Evolutionary conservation across 92 coral and sea anemone genomes (phyloP), one percentile per base, ranked within the genome.

Genomic region (Palythoa grandis): DNA sequence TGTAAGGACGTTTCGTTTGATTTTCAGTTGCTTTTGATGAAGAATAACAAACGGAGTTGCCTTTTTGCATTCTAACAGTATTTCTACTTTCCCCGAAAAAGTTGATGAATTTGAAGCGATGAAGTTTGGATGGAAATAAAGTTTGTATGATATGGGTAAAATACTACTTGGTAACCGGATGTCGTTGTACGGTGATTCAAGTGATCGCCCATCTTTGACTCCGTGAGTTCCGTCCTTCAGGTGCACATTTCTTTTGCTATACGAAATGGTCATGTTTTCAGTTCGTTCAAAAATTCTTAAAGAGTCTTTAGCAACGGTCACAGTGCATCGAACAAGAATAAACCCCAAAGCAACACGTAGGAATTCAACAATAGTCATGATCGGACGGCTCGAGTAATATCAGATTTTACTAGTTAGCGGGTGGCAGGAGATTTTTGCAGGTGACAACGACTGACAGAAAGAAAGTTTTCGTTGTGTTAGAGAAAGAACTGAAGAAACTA

Each of bases 111-210:
- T 54, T 57, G 82, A 77, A 11, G 52, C 23, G 35, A 83, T 82
- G 77, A 96, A 89, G n/a, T 92, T 86, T 73, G 98, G 98, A 52
- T 92, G 88, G 11, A 96, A 73, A 40, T 79, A 69, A 13, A 96
- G 65, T 13, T 83, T 91, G 83, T 96, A 96, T 39, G 87, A 91
- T 7, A 89, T 16, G 22, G 98, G 98, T 53, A 83, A 35, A 29
- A 96, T 52, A 71, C 88, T 88, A 40, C 92, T 89, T 10, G 98
- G 98, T 37, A 96, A 82, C 16, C 98, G 94, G 57, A 95, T 91
- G 16, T 84, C 48, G 65, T 89, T 79, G 78, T 92, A 83, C 17
- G 92, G 89, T 35, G 89, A 15, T 14, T 13, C 65, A 58, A 15
- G 17, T 15, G 65, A 5, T 58, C 17, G 20, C 20, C 20, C 19